Base-by-base conservation (phyloP, 2,113 vertebrate genomes). In the Nematolebias whitei region DNA sequence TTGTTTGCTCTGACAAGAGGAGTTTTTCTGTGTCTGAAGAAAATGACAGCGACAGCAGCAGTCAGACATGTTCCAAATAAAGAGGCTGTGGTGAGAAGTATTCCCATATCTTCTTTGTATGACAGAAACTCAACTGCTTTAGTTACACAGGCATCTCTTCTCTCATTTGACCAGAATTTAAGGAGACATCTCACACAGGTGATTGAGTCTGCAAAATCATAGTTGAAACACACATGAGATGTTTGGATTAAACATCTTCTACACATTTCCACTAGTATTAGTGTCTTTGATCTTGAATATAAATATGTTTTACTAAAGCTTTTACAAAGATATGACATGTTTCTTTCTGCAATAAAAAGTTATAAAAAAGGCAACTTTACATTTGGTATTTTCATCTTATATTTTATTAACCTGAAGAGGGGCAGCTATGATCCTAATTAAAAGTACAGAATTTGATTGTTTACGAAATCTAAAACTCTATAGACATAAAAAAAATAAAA, bases 121-220 rank as follows among this genome's bases (percentile, higher is more conserved):
- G 88, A 87, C 0, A 91, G 50, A 64, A 86, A 91, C 72, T 89
- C 88, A 22, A 74, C 80, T 8, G 85, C 79, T n/a, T 89, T 92
- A 22, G 57, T 83, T 2, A 87, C 44, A 47, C 91, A 91, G 8
- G 54, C 19, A 56, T 90, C 81, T 53, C 80, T 87, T 61, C 51
- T 71, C 8, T 71, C 38, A 68, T 90, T 92, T 48, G 91, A 77
- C 90, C 91, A 92, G 71, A 79, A 91, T 2, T 90, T 89, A 65
- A 77, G 59, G 19, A 43, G 43, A 2, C 91, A 92, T 51, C 55
- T 52, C 18, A 68, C 5, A 79, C 90, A 92, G 35, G 70, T 74
- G 50, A 86, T 47, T 22, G 89, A 87, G 77, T 44, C 41, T 44
- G 41, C 16, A 44, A 44, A n/a, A n/a, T 7, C 16, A 18, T 5